Evolutionary conservation across 2,888 invertebrate species (phyloP), one percentile per base, ranked within the genome.

Genomic region (Hetaerina titia): DNA sequence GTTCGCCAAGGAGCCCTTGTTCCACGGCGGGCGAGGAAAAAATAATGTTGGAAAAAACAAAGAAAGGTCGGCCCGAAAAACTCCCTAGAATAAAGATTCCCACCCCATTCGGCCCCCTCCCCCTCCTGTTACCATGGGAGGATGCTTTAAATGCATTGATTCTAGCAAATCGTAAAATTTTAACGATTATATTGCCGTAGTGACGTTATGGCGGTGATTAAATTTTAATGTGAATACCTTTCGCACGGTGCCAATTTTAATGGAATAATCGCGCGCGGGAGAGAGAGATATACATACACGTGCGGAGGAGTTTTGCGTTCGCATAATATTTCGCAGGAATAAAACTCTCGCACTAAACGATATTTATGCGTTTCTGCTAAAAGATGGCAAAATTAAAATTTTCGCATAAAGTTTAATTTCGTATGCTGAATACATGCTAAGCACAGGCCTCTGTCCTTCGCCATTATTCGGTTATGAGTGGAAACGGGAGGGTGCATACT

Each of bases 131-230:
- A 74, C 69, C 89, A 58, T n/a, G 92, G 69, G 74, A 81, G 92
- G 69, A 69, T 92, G 69, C 69, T 92, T 92, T 69, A 92, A 92
- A 56, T 69, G 92, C 92, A 92, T 92, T 92, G 92, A 92, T 92
- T 92, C 92, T 69, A 69, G 56, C 69, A 56, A 92, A 92, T 92
- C 92, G 92, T 92, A 92, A 92, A 92, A 92, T 69, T 92, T 92
- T 92, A 92, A 92, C 92, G 92, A 92, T 92, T 92, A 92, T 92
- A 92, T 92, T 69, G 92, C 69, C 92, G 92, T 92, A 92, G 45
- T 74, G 69, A 81, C 81, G 25, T 81, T 81, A 81, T 69, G 92
- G 92, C n/a, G 69, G 92, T n/a, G 92, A 92, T 92, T 92, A 92
- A 92, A 92, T 56, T 92, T 92, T 92, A 92, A 92, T 69, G 92